A percentile compares a stretch with the other conserved stretches of the same genome.
Evolutionary conservation across 2,113 vertebrate species (phyloP).

Genomic region (Hippocampus barbouri): DNA sequence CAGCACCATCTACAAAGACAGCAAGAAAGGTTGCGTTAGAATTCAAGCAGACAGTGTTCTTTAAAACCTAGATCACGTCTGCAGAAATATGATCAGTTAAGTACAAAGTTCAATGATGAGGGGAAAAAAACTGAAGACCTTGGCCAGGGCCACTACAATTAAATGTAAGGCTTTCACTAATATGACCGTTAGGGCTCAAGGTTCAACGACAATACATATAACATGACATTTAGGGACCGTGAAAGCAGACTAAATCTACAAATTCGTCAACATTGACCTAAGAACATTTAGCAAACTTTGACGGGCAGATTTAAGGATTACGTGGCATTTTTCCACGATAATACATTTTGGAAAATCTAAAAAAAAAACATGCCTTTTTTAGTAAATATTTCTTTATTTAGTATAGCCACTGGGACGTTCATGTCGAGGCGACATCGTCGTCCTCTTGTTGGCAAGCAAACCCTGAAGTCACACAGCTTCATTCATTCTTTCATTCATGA

Average conservation of each 20-base stretch:
- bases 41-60: conserved; percentile 4
- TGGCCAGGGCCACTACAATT: background rate
- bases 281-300: background rate
- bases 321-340: background rate
- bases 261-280: background rate
- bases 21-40: conserved; percentile 11
- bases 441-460: too few species aligned
- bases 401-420: too few species aligned
- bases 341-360: too few species aligned
- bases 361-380: too few species aligned
- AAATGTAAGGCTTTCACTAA: background rate
- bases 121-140: background rate
- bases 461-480: too few species aligned
- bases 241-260: background rate
- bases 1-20: conserved; percentile 68
- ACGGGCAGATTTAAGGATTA: background rate
- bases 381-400: too few species aligned
- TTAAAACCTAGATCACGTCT: background rate
- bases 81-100: background rate
- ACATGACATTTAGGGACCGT: background rate
- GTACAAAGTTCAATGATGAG: conserved; percentile 7
- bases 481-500: too few species aligned
- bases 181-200: background rate
- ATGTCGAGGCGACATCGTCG: too few species aligned
- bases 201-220: background rate